A percentile compares a stretch with the other conserved stretches of the same genome.
Evolutionary conservation across 2,888 invertebrate genomes (phyloP).

Genomic region (Pterostichus madidus): DNA sequence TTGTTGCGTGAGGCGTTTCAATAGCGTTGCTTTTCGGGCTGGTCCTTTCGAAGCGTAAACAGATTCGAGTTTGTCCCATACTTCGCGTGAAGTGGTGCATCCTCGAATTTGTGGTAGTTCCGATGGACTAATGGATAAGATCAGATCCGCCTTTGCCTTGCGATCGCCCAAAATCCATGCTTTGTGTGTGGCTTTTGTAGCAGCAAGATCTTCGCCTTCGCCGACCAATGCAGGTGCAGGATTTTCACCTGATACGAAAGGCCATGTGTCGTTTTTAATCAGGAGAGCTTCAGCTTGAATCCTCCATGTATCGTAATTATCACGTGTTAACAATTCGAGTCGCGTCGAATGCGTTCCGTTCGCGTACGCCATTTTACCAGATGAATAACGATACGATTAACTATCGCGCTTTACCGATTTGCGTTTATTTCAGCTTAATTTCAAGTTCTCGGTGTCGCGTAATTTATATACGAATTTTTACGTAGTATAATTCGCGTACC

Average conservation of each 20-base stretch:
- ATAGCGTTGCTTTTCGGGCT: constrained; percentile 72
- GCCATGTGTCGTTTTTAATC: not conserved
- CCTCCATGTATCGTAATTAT: constrained; percentile 20
- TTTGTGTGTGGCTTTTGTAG: not conserved
- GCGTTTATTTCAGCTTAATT: too few relatives aligned
- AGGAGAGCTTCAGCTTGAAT: constrained; percentile 14
- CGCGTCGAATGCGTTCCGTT: not conserved
- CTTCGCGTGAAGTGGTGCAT: constrained; percentile 70
- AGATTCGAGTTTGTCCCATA: constrained; percentile 70
- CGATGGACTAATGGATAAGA: constrained; percentile 43
- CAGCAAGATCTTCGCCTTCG: not conserved
- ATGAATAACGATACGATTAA: too few relatives aligned
- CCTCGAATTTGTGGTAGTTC: constrained; percentile 70
- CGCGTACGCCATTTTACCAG: not conserved
- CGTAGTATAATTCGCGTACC: too few relatives aligned
- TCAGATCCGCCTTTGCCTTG: constrained; percentile 27
- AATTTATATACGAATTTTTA: too few relatives aligned
- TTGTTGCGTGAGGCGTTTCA: constrained; percentile 72
- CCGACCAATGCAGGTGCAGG: not conserved
- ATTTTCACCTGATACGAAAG: not conserved
- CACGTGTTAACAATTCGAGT: constrained; percentile 13
- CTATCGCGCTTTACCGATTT: too few relatives aligned
- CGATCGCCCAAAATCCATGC: not conserved
- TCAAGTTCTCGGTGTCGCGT: too few relatives aligned
- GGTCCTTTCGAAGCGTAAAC: constrained; percentile 72